Evolutionary conservation across 2,797 vertebrate species (phyloP).

Genomic region (Pithecia hirsuta): DNA sequence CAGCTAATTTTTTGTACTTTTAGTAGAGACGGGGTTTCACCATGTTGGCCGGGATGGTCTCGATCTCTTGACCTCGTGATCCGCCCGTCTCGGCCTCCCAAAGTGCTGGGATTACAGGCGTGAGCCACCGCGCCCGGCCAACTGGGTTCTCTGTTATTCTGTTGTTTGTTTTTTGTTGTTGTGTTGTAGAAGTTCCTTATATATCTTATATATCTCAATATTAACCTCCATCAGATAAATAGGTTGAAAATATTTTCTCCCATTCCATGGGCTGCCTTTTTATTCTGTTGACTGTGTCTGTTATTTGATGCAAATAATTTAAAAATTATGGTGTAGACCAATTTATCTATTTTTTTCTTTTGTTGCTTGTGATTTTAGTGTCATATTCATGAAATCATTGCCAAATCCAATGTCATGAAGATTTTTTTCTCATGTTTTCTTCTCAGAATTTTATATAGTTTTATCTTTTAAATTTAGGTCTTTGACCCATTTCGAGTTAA

Average conservation of each 20-base stretch:
- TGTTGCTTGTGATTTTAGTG: background rate
- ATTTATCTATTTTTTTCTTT: background rate
- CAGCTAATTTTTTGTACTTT: too few relatives aligned
- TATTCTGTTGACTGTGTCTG: background rate
- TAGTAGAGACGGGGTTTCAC: too few relatives aligned
- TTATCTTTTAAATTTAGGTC: background rate
- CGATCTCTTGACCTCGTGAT: too few relatives aligned
- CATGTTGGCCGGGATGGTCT: too few relatives aligned
- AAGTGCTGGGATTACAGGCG: too few relatives aligned
- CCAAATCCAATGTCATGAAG: background rate
- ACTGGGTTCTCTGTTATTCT: background rate
- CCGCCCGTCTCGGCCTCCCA: too few relatives aligned
- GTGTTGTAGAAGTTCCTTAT: background rate
- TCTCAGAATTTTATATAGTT: background rate
- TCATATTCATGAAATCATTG: background rate
- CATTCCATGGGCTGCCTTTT: background rate
- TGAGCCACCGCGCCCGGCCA: too few relatives aligned
- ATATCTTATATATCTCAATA: background rate
- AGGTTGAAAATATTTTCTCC: background rate
- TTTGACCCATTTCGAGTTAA: background rate
- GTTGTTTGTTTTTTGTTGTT: background rate
- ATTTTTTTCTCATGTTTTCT: background rate
- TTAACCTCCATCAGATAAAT: background rate
- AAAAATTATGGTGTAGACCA: background rate
- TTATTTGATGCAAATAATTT: background rate